Conservation (phyloP, 2,888 invertebrate genomes). For the Melanostoma scalare region DNA sequence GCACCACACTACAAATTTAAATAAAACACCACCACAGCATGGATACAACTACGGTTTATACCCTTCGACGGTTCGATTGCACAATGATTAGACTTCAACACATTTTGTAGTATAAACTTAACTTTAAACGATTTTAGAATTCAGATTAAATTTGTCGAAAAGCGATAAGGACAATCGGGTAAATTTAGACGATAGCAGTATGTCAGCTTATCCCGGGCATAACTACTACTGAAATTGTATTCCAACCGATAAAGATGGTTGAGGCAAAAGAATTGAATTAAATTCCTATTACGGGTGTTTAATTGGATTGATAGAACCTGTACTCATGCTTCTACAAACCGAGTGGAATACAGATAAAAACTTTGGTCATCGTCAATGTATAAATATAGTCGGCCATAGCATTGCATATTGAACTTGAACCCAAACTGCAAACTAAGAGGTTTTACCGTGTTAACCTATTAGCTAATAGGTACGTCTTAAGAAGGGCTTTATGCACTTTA, state of each 20-base stretch:
- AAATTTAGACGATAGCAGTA: slow-evolving; percentile 35
- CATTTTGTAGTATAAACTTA: neutral
- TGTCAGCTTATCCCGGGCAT: slow-evolving; percentile 30
- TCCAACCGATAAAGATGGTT: slow-evolving; percentile 12
- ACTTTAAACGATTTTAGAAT: neutral
- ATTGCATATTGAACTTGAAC: slow-evolving; percentile 55
- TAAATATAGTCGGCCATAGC: slow-evolving; percentile 7
- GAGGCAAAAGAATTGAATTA: neutral
- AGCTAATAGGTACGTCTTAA: slow-evolving; percentile 5
- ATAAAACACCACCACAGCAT: neutral
- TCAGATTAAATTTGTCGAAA: slow-evolving; percentile 2
- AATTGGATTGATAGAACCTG: slow-evolving; percentile 56
- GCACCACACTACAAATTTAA: neutral
- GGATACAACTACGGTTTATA: neutral
- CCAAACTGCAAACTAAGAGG: slow-evolving; percentile 11
- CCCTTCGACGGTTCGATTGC: neutral
- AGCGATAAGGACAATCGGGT: slow-evolving; percentile 58
- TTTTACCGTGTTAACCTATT: neutral
- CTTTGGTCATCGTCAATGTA: slow-evolving; percentile 10
- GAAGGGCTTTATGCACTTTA: slow-evolving; percentile 4
- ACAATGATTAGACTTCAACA: slow-evolving; percentile 15
- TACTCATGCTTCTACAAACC: neutral
- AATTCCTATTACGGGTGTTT: slow-evolving; percentile 37
- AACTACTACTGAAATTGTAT: slow-evolving; percentile 24
- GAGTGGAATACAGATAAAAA: slow-evolving; percentile 2